Conservation (phyloP, 2,888 invertebrate genomes). For the Drosophila kokeensis region DNA sequence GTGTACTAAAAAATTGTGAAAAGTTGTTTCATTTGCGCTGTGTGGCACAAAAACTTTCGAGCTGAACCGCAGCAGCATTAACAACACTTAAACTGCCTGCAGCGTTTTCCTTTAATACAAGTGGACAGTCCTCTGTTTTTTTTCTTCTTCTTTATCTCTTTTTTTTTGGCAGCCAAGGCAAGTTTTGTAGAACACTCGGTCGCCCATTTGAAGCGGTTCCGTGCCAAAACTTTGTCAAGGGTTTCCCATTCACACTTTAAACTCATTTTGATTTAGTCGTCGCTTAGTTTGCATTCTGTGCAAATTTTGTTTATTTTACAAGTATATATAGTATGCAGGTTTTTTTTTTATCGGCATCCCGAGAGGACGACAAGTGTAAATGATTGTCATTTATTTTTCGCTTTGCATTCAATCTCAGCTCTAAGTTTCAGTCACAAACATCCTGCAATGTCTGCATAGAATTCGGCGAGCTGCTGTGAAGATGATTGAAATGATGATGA, state of each 20-base stretch:
- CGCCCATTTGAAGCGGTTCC: constrained; percentile 57
- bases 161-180: constrained; percentile 25
- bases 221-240: constrained; percentile 61
- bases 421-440: constrained; percentile 16
- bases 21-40: constrained; percentile 76
- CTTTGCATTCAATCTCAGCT: constrained; percentile 40
- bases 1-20: constrained; percentile 61
- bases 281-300: constrained; percentile 60
- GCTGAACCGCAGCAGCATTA: constrained; percentile 71
- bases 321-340: constrained; percentile 13
- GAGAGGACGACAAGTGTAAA: constrained; percentile 67
- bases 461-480: constrained; percentile 1
- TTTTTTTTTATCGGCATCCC: constrained; percentile 21
- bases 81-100: constrained; percentile 79
- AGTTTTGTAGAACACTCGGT: constrained; percentile 56
- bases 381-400: constrained; percentile 67
- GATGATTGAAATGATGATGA: constrained; percentile 41
- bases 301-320: constrained; percentile 51
- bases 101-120: constrained; percentile 77
- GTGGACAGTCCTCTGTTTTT: constrained; percentile 67
- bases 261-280: constrained; percentile 73
- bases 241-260: constrained; percentile 46
- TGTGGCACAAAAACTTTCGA: constrained; percentile 60
- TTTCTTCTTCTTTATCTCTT: constrained; percentile 38
- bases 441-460: constrained; percentile 16